Evolutionary conservation across 2,888 invertebrate species (phyloP), one percentile per base, ranked within the genome.

Genomic region (Lasioglossum leucozonium): DNA sequence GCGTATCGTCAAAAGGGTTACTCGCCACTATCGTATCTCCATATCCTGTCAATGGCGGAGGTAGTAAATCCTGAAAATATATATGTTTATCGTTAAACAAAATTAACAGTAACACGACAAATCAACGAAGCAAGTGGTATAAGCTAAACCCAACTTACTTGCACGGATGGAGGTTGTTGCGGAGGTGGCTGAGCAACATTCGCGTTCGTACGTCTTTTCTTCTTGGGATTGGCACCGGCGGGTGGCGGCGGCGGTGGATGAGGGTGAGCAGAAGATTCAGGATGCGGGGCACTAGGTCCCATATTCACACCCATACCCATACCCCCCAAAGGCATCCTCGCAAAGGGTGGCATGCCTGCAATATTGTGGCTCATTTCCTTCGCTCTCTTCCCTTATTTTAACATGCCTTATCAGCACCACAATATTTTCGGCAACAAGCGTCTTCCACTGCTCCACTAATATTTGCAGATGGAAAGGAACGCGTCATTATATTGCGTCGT

Each of bases 21-120:
- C 98, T 98, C 82, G 99, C 99, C 86, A 98, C 97, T 93, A 99
- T 98, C 84, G 98, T 99, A 94, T 99, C 99, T 58, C 98, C 98
- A 95, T 98, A 98, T 90, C 98, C 98, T 72, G 98, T 97, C 92
- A 98, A 96, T 2, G 97, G 97, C 42, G 98, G 98, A 71, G 98
- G 98, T 91, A 98, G 96, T 87, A 98, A 95, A 93, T 98, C 97
- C 95, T 98, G 97, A 92, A 89, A 88, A 72, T 6, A 47, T 1
- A 55, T 22, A 51, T 65, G 22, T 71, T 79, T 18, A 3, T 30
- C 65, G 8, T 26, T 65, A 37, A 55, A 55, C 13, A 4, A 30
- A 62, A 26, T 26, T 30, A 3, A 26, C 0, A 1, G 26, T 26
- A 11, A 58, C 2, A 11, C 2, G 18, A 51, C 22, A 22, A 22